Base-by-base conservation (phyloP, 2,797 vertebrate genomes). In the Ptychadena robeensis region DNA sequence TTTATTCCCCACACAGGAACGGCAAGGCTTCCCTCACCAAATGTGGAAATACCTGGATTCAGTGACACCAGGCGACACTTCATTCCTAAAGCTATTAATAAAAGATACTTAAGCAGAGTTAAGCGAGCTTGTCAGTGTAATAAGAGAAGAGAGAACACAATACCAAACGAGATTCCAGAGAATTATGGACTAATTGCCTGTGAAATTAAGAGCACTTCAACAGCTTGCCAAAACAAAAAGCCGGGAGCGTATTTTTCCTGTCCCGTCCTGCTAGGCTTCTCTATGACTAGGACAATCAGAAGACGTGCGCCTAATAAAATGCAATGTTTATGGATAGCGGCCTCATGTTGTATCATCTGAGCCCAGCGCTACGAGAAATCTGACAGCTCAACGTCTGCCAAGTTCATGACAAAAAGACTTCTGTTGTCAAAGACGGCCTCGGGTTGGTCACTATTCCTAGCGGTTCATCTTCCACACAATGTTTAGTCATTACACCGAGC, bases 171-270 rank as follows among this genome's bases (percentile, higher is more conserved):
- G 70, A 79, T 79, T 79, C 82, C 82, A 79, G 44, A 83, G 82
- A 84, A 84, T 84, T 74, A 84, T 79, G 48, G 22, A 74, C 70
- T 74, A 84, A 84, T 79, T 84, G 82, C 76, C 76, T 84, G 82
- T 84, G 82, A 79, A 84, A 84, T 79, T 79, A 84, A 79, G 76
- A 79, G 48, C 61, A 61, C 76, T 79, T 34, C 28, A 37, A 44
- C 22, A 68, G 73, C 82, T 73, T 84, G 76, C 44, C 76, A 84
- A 84, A 79, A 79, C 72, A 73, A 72, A 79, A 79, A 57, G 68
- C 44, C 25, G 11, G 75, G 12, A 78, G 75, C 75, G 64, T 83
- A 79, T 79, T 75, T 79, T 64, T 30, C 48, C 27, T 31, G 31
- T 53, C 12, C 7, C 48, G 38, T 76, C 57, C 34, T 70, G 59